A percentile compares a stretch with the other conserved stretches of the same genome.
phyloP scores from a whole-genome alignment of 2,888 invertebrate species.

The Hirudinaria manillensis region DNA sequence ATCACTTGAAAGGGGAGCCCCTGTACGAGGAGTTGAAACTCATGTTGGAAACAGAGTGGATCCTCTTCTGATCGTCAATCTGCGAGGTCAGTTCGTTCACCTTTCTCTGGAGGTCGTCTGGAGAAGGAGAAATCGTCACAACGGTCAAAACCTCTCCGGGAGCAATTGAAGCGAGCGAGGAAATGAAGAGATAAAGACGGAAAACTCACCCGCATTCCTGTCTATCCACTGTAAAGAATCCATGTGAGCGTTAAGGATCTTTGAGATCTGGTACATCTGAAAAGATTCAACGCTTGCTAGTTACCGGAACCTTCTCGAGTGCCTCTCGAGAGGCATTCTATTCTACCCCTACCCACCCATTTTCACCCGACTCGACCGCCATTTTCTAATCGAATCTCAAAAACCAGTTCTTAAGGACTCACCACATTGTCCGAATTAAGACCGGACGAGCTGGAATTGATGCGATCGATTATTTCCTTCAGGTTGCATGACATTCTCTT shows the following conservation, averaged over 20 bases:
- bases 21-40: neutral
- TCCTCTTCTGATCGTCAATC: conserved; percentile 34
- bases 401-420: too few relatives aligned
- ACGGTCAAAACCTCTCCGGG: neutral
- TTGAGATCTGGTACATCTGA: conserved; percentile 81
- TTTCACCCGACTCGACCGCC: too few relatives aligned
- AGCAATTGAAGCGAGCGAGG: neutral
- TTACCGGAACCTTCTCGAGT: neutral
- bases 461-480: conserved; percentile 86
- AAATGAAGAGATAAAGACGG: neutral
- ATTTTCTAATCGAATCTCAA: too few relatives aligned
- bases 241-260: conserved; percentile 91
- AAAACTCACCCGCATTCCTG: conserved; percentile 63
- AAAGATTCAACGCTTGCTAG: conserved; percentile 43
- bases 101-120: conserved; percentile 38
- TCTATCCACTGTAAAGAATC: conserved; percentile 92
- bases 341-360: too few relatives aligned
- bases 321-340: neutral
- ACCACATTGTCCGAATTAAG: conserved; percentile 6
- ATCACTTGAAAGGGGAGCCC: neutral
- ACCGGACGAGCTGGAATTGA: conserved; percentile 82
- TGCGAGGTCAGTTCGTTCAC: conserved; percentile 39
- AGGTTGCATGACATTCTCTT: conserved; percentile 90
- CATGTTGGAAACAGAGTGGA: conserved; percentile 14
- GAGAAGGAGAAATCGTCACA: conserved; percentile 15